Evolutionary conservation across 2,797 vertebrate species (phyloP).

Genomic region (Gymnothorax reevesii): DNA sequence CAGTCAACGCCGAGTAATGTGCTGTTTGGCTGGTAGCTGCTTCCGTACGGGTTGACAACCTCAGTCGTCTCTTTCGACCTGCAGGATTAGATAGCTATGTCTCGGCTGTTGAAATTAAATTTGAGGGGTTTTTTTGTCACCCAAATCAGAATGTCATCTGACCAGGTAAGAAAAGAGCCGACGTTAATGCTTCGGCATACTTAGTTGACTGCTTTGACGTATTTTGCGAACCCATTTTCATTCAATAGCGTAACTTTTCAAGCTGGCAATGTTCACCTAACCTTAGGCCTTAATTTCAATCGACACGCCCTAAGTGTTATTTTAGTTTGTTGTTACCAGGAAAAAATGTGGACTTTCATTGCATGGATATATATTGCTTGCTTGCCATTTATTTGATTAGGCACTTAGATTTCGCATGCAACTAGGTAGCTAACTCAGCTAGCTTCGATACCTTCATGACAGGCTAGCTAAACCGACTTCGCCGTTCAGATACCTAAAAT

Average conservation of each 20-base stretch:
- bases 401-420: background rate
- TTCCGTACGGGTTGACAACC: no score
- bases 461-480: background rate
- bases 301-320: background rate
- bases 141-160: conserved; percentile 70
- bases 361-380: background rate
- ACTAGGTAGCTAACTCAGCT: background rate
- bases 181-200: background rate
- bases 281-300: background rate
- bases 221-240: background rate
- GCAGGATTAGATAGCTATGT: conserved; percentile 52
- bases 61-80: background rate
- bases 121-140: conserved; percentile 58
- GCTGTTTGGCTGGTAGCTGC: background rate
- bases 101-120: conserved; percentile 56
- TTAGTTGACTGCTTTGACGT: background rate
- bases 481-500: background rate
- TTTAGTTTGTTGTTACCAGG: background rate
- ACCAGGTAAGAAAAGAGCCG: conserved; percentile 66
- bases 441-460: background rate
- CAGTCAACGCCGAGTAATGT: conserved; percentile 21
- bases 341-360: background rate
- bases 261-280: background rate
- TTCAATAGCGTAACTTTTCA: background rate
- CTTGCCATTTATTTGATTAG: background rate